Conservation (phyloP, 1,140 invertebrate species). For the Cydia fagiglandana region DNA sequence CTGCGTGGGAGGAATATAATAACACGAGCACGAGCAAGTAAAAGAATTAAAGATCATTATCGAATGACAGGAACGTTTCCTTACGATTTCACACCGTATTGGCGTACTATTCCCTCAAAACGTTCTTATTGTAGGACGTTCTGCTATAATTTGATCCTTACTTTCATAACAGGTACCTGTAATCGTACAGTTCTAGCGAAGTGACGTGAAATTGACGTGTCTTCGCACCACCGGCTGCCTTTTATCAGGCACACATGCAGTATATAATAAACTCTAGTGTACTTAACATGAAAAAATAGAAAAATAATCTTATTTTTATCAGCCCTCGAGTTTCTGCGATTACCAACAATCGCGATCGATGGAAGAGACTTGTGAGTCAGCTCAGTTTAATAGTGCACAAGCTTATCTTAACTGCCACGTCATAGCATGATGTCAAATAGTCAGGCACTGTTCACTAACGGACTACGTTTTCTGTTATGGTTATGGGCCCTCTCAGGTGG, state of each 20-base stretch:
- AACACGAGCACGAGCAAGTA: constrained; percentile 2
- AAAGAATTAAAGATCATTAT: background rate
- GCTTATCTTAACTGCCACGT: background rate
- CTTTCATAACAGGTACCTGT: background rate
- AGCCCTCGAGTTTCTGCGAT: background rate
- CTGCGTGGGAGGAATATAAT: background rate
- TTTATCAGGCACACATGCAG: background rate
- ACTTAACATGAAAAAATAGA: background rate
- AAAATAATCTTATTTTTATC: background rate
- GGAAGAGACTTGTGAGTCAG: constrained; percentile 4
- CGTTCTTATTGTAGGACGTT: too few species aligned
- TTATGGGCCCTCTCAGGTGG: background rate
- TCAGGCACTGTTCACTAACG: background rate
- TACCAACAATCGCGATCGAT: background rate
- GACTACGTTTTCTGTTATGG: background rate
- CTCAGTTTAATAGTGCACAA: background rate
- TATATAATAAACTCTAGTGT: background rate
- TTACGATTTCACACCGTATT: too few species aligned
- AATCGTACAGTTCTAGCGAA: background rate
- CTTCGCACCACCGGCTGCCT: background rate
- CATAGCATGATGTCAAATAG: background rate
- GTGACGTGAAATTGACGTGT: background rate
- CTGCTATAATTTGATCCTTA: too few species aligned
- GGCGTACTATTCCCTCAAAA: too few species aligned
- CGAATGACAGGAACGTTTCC: background rate